Evolutionary conservation across 2,888 invertebrate species (phyloP), one percentile per base, ranked within the genome.

Genomic region (Terebella lapidaria): DNA sequence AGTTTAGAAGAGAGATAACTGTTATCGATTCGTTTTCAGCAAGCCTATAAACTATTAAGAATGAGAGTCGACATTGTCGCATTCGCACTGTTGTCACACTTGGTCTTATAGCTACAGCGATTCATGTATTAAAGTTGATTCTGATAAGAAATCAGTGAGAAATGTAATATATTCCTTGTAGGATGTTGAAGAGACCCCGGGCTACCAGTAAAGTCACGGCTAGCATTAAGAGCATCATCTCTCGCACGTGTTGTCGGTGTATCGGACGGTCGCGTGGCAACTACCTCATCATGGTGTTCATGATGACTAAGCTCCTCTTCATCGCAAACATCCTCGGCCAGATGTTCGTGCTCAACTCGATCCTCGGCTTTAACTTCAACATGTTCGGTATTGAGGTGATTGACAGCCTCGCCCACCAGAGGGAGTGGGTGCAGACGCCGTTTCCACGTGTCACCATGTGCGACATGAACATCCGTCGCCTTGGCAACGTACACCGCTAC

Each of bases 281-380:
- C 24, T 49, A 49, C 49, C 49, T 49, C 49, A 49, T 49, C 49
- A 22, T 22, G 22, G 18, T 49, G n/a, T 78, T 76, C 53, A 5
- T 53, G 53, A 22, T 28, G 27, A 25, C 4, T 15, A 53, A 53
- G 53, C 22, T 25, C 27, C 26, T 53, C 26, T 53, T 27, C 53
- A 25, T 53, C 26, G 53, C 22, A 5, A 53, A 53, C 29, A 15
- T 53, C 5, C 5, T 53, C 29, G 15, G 5, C 28, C 53, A 53
- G 53, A 15, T 53, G 27, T 53, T 53, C 58, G 75, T 74, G 1
- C 61, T 76, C 30, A 76, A 77, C 3, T 76, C 75, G 1, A 67
- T 77, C 10, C 78, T 76, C 55, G 76, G 76, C 60, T 77, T 75
- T 58, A 74, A 74, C 60, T 75, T 35, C 74, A 74, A 25, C 26